A percentile compares a stretch with the other conserved stretches of the same genome.
Conservation (phyloP, 2,888 invertebrate genomes). For the Anthoptus insignis region DNA sequence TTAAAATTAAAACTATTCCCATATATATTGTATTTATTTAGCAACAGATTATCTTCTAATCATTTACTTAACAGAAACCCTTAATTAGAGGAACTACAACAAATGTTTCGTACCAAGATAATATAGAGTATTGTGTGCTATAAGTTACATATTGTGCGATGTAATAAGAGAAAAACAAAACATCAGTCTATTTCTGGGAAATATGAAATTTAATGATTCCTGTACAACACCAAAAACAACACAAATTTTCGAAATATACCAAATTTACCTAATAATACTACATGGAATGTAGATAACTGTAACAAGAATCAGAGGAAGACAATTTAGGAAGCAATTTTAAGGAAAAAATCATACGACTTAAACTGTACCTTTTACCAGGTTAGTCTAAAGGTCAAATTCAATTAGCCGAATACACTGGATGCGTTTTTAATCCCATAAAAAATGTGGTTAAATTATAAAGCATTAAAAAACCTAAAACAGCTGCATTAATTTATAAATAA, state of each 20-base stretch:
- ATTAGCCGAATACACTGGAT: background rate
- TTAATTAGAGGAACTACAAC: conserved; percentile 5
- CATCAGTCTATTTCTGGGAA: background rate
- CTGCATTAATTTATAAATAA: too few species aligned
- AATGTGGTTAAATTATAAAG: too few species aligned
- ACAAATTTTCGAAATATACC: too few species aligned
- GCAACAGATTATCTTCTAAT: too few species aligned
- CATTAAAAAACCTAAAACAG: too few species aligned
- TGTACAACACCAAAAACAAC: background rate
- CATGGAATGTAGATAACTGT: conserved; percentile 36
- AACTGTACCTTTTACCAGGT: background rate
- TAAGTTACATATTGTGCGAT: conserved; percentile 25
- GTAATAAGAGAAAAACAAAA: background rate
- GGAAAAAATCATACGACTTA: conserved; percentile 1
- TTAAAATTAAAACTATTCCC: conserved; percentile 16
- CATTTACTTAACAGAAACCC: background rate
- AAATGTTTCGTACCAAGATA: conserved; percentile 46
- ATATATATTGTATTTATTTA: background rate
- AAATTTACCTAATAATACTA: conserved; percentile 19
- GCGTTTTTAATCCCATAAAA: too few species aligned
- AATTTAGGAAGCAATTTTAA: conserved; percentile 26
- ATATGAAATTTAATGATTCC: background rate
- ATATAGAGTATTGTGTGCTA: conserved; percentile 48
- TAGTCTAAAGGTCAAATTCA: background rate
- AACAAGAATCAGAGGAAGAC: conserved; percentile 26